Evolutionary conservation across 92 coral and sea anemone species (phyloP), one percentile per base, ranked within the genome.

Genomic region (Nematostella vectensis): DNA sequence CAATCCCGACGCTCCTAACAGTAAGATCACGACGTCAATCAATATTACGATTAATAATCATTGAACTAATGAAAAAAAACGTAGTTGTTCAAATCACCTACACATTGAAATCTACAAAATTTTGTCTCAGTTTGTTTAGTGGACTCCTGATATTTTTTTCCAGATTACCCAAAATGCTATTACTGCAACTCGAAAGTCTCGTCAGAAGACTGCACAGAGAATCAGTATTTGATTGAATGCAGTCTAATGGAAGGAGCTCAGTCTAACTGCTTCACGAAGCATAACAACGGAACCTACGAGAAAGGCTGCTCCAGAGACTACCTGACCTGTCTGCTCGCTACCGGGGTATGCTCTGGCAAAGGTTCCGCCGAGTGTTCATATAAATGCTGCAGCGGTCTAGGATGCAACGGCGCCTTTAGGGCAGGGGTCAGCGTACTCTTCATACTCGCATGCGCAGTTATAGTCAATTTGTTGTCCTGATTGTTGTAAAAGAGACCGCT

Each of bases 151-250:
- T n/a, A n/a, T n/a, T n/a, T n/a, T n/a, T n/a, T n/a, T n/a, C n/a
- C n/a, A n/a, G 63, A 58, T 25, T 58, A 8, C 9, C 63, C 63
- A 21, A 58, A 58, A 40, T 58, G 63, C 31, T 12, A 58, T 23
- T 38, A 19, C 50, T 58, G 63, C 51, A 18, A 11, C 4, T 58
- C 63, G 2, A 38, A 38, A 21, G 26, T 4, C 36, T 58, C 63
- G 0, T 21, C 15, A 10, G 29, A 6, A 2, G 63, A 58, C 24
- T 58, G 63, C 63, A 6, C 6, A 0, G 52, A 17, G 31, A 58
- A 58, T n/a, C 11, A 23, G 19, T 36, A 26, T 25, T 12, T 58
- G 50, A 40, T 20, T 31, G 26, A 49, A 38, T 58, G 63, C 52
- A 58, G 48, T 22, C 25, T 39, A n/a, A 26, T 4, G 15, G 63